phyloP scores from a whole-genome alignment of 2,797 vertebrate species.

The Acropternis orthonyx region DNA sequence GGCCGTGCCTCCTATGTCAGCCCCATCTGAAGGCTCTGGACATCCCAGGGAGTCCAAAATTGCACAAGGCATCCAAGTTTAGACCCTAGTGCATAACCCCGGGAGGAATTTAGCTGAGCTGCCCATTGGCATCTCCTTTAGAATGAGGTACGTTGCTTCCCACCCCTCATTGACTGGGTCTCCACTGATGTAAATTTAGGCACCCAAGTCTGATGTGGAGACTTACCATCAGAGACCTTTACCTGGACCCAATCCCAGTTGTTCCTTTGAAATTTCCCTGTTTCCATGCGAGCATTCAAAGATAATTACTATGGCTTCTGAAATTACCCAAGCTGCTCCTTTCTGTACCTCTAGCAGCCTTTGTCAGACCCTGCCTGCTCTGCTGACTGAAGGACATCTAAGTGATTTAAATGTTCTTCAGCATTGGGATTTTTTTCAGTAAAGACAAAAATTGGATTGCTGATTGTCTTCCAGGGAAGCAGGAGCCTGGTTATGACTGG shows the following conservation, averaged over 20 bases:
- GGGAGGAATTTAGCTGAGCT: background rate
- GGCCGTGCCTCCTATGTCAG: background rate
- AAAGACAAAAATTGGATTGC: background rate
- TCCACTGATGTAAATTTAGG: background rate
- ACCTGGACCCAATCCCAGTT: background rate
- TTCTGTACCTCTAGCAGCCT: background rate
- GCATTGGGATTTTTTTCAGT: background rate
- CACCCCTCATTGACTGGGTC: background rate
- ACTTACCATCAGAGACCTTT: background rate
- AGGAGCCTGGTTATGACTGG: background rate
- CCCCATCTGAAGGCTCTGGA: background rate
- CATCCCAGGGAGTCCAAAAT: background rate
- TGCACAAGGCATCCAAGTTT: background rate
- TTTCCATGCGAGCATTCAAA: background rate
- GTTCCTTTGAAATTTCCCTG: background rate
- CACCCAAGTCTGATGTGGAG: background rate
- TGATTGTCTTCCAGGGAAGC: conserved; percentile 1
- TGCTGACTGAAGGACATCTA: background rate
- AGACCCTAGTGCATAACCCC: background rate
- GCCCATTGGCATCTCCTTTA: background rate
- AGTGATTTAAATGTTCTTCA: background rate
- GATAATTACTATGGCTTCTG: background rate
- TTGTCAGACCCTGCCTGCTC: background rate
- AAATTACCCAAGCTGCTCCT: background rate
- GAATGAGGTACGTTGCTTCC: background rate